Conservation (phyloP, 2,888 invertebrate species). For the Diogma glabrata region DNA sequence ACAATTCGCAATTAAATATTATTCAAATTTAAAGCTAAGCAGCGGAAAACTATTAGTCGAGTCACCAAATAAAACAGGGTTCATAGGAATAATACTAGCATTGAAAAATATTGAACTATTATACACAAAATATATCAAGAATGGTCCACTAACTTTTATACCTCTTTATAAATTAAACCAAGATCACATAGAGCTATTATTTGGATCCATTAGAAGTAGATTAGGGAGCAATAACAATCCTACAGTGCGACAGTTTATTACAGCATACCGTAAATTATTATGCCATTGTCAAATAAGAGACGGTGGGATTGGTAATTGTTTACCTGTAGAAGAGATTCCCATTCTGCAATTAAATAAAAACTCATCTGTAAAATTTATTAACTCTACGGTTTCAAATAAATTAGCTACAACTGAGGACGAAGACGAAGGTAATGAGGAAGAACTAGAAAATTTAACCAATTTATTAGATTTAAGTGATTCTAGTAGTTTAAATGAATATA, state of each 20-base stretch:
- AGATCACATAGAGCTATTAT: conserved; percentile 21
- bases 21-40: conserved; percentile 10
- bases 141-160: conserved; percentile 15
- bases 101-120: conserved; percentile 12
- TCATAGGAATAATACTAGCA: conserved; percentile 15
- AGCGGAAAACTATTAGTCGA: neutral
- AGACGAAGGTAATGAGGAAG: neutral
- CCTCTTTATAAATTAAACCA: conserved; percentile 20
- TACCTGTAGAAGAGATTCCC: neutral
- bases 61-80: conserved; percentile 15
- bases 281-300: conserved; percentile 12
- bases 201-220: conserved; percentile 16
- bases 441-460: neutral
- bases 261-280: conserved; percentile 15
- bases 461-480: neutral
- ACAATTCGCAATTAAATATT: neutral
- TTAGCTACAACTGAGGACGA: too few relatives aligned
- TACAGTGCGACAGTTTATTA: neutral
- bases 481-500: neutral
- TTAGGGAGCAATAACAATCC: conserved; percentile 19
- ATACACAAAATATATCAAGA: conserved; percentile 1
- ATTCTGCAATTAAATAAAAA: neutral
- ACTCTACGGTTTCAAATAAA: too few relatives aligned
- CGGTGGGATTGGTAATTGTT: conserved; percentile 8
- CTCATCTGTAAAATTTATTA: neutral